phyloP scores from a whole-genome alignment of 1,140 invertebrate species.

The Calliphora vicina region DNA sequence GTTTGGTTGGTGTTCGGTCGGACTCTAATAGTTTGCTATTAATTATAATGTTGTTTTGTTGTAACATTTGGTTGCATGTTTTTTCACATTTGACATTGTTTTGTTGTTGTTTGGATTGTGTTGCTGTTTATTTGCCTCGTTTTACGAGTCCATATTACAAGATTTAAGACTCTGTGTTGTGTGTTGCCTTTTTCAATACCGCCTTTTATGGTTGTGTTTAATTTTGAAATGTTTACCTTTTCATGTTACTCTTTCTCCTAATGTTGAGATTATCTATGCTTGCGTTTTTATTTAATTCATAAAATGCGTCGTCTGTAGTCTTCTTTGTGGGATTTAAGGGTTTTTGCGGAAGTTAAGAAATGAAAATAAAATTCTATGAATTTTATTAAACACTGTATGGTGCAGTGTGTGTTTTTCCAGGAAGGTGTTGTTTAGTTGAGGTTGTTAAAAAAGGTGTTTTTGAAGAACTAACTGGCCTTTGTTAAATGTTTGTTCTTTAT shows the following conservation, averaged over 20 bases:
- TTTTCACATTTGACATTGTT: constrained; percentile 17
- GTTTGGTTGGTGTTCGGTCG: too few relatives aligned
- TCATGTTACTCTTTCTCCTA: not conserved
- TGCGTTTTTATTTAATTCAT: not conserved
- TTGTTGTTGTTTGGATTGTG: too few relatives aligned
- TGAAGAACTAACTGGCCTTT: not conserved
- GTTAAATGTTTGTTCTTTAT: too few relatives aligned
- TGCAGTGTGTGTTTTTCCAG: not conserved
- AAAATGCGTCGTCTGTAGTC: not conserved
- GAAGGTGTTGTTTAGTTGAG: not conserved
- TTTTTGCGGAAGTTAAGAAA: not conserved
- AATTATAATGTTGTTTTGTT: too few relatives aligned
- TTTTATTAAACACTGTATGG: not conserved
- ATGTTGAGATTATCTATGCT: not conserved
- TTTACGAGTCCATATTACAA: too few relatives aligned
- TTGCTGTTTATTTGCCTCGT: not conserved
- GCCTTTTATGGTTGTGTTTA: too few relatives aligned
- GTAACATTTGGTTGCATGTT: not conserved
- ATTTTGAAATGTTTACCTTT: not conserved
- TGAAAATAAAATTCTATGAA: not conserved
- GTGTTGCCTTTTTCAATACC: not conserved
- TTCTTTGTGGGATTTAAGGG: not conserved
- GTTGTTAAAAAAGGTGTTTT: not conserved
- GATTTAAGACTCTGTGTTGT: not conserved
- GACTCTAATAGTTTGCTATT: too few relatives aligned